Percentiles rank a stretch among this genome's conserved stretches.
Evolutionary conservation across 1,140 invertebrate genomes (phyloP).

Genomic region (Drosophila sp.): DNA sequence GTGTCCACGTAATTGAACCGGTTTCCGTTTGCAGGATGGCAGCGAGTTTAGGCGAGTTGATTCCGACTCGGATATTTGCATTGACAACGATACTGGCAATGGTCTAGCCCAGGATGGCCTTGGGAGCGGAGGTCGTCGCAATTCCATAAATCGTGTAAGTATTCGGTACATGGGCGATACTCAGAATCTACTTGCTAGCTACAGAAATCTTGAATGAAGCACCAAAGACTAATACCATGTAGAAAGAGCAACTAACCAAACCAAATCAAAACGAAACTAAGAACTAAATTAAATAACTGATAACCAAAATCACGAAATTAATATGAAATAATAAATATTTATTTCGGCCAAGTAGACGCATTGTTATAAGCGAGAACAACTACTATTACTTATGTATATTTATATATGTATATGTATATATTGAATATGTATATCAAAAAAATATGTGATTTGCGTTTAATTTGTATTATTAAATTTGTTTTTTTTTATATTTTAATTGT

Average conservation of each 20-base stretch:
- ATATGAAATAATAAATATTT: conserved; percentile 33
- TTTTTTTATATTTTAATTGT: conserved; percentile 30
- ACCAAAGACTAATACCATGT: conserved; percentile 55
- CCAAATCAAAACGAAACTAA: conserved; percentile 42
- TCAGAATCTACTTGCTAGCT: conserved; percentile 83
- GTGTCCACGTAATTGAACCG: neutral
- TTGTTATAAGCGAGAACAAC: conserved; percentile 43
- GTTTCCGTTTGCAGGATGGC: conserved; percentile 86
- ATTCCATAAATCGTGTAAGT: conserved; percentile 84
- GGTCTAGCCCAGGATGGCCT: conserved; percentile 56
- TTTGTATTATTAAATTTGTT: conserved; percentile 33
- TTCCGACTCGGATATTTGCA: conserved; percentile 94
- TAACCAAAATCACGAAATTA: conserved; percentile 33
- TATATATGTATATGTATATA: conserved; percentile 36
- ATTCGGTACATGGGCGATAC: conserved; percentile 82
- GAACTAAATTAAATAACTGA: conserved; percentile 47
- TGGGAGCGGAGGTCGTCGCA: conserved; percentile 59
- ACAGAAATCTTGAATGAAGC: conserved; percentile 84
- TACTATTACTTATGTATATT: conserved; percentile 20
- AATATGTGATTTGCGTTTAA: conserved; percentile 56
- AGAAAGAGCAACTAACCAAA: conserved; percentile 56
- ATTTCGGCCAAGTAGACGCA: conserved; percentile 59
- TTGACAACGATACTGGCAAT: conserved; percentile 87
- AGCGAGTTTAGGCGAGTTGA: conserved; percentile 87
- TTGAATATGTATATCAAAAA: conserved; percentile 45